Conservation (phyloP, 2,113 vertebrate species). For the Gallinago media region DNA sequence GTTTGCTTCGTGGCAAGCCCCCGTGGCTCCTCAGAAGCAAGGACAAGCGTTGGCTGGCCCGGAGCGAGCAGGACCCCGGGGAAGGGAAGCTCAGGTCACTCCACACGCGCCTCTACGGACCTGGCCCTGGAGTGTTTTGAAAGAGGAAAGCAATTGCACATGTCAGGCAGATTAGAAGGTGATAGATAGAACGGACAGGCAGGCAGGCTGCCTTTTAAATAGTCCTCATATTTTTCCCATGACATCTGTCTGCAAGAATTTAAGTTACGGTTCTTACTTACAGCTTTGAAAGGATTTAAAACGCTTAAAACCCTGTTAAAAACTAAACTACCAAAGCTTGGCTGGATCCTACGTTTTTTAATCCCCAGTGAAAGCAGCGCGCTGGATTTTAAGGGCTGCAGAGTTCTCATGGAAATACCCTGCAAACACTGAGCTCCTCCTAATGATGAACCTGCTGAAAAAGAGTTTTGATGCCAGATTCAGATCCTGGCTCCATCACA, state of each 20-base stretch:
- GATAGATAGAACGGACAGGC: neutral
- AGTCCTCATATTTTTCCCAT: neutral
- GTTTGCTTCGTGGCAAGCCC: neutral
- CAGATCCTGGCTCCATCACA: neutral
- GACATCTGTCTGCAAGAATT: neutral
- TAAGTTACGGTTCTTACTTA: conserved; percentile 12
- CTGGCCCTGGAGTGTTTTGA: neutral
- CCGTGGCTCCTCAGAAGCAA: neutral
- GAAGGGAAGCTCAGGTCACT: neutral
- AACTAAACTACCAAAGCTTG: neutral
- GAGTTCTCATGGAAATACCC: neutral
- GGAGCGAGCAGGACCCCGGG: neutral
- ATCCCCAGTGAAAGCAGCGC: neutral
- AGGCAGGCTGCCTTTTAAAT: conserved; percentile 7
- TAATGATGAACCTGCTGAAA: neutral
- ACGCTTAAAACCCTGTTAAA: conserved; percentile 20
- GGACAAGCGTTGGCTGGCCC: neutral
- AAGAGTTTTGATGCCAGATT: neutral
- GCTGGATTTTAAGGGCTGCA: neutral
- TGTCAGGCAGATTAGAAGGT: conserved; percentile 22
- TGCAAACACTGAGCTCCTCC: neutral
- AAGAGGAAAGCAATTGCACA: neutral
- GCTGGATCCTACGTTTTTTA: neutral
- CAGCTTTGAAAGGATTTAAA: conserved; percentile 31
- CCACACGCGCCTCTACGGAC: neutral